Conservation (phyloP, 2,797 vertebrate genomes). For the Scleropages formosus region DNA sequence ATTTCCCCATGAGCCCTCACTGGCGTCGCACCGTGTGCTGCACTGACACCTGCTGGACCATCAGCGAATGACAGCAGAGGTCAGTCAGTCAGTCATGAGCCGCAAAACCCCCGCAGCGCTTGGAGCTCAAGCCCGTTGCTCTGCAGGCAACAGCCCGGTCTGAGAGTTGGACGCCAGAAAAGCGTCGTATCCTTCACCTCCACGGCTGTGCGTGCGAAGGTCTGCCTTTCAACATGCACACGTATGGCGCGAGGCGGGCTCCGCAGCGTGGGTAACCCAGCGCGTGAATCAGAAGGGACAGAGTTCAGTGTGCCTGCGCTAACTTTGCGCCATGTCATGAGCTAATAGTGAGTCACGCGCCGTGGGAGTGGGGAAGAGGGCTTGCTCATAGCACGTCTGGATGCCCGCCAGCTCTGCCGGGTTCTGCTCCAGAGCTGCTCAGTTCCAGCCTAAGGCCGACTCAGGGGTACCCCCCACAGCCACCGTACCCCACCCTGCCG, state of each 20-base stretch:
- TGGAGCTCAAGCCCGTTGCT: neutral
- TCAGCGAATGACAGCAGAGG: conserved; percentile 40
- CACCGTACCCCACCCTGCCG: conserved; percentile 29
- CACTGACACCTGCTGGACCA: conserved; percentile 63
- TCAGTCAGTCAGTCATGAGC: conserved; percentile 11
- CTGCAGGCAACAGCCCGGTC: neutral
- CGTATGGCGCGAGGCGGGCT: conserved; percentile 15
- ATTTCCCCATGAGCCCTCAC: conserved; percentile 5
- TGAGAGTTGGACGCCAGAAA: neutral
- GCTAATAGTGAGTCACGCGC: conserved; percentile 52
- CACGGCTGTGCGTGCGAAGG: conserved; percentile 44
- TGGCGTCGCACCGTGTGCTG: conserved; percentile 1
- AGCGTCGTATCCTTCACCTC: neutral
- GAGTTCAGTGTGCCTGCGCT: conserved; percentile 32
- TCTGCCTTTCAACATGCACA: neutral
- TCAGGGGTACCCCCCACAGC: conserved; percentile 38
- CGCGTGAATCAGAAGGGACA: conserved; percentile 32
- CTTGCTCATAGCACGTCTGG: conserved; percentile 61
- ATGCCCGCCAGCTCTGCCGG: conserved; percentile 66
- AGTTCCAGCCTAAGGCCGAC: conserved; percentile 55
- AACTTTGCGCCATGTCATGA: conserved; percentile 42
- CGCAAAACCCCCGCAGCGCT: neutral
- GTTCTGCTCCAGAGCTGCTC: conserved; percentile 58
- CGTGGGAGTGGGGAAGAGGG: conserved; percentile 10
- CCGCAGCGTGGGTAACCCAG: conserved; percentile 13